phyloP scores from a whole-genome alignment of 1,140 invertebrate species.

The Procambarus virginalis region DNA sequence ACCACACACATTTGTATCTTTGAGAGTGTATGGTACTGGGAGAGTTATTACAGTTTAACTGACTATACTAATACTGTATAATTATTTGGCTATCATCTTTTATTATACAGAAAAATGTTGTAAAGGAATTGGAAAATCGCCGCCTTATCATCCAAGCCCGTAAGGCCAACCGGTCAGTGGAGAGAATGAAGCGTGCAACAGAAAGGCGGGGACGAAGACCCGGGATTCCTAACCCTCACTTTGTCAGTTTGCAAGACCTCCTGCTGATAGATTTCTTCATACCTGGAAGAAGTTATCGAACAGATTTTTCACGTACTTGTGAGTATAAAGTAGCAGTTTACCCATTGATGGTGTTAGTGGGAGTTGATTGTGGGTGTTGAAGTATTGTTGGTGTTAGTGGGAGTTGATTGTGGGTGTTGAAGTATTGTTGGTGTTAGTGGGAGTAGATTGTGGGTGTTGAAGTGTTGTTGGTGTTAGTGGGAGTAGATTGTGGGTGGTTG shows the following conservation, averaged over 20 bases:
- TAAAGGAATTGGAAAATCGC: constrained; percentile 14
- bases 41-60: too few relatives aligned
- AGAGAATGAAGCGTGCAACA: constrained; percentile 27
- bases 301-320: background rate
- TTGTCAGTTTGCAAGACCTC: background rate
- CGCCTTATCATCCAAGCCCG: constrained; percentile 24
- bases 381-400: too few relatives aligned
- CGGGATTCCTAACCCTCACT: constrained; percentile 3
- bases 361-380: too few relatives aligned
- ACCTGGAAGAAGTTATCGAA: background rate
- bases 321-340: background rate
- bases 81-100: background rate
- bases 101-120: background rate
- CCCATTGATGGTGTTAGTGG: too few relatives aligned
- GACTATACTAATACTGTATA: too few relatives aligned
- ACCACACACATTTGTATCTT: too few relatives aligned
- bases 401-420: too few relatives aligned
- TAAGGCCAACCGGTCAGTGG: background rate
- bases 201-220: constrained; percentile 21
- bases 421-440: too few relatives aligned
- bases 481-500: too few relatives aligned
- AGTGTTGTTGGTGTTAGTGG: too few relatives aligned
- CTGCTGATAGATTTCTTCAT: constrained; percentile 26
- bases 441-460: too few relatives aligned
- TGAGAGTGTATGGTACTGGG: too few relatives aligned